Evolutionary conservation across 92 coral and sea anemone species (phyloP), one percentile per base, ranked within the genome.

Genomic region (Zoanthus gigantus): DNA sequence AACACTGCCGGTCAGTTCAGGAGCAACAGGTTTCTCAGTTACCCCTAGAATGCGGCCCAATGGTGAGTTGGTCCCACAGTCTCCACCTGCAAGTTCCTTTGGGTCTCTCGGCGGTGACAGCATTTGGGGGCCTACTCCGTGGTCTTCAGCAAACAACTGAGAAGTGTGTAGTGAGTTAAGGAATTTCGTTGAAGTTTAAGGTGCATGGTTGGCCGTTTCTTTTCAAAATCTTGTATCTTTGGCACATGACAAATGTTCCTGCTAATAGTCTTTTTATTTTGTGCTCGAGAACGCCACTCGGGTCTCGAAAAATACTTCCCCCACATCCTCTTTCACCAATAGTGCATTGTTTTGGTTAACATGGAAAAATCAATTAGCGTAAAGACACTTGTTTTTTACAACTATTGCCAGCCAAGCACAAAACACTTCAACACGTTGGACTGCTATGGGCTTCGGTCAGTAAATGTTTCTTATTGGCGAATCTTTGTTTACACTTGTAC

Each of bases 101-200:
- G 61, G 85, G 23, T 0, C 85, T 47, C 85, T 81, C 74, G 85
- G 85, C 23, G 85, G 74, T 5, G 85, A 52, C 29, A 81, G 74
- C 61, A 81, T 81, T 58, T 81, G 85, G 85, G 75, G 85, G 1
- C 85, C 74, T 11, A 65, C 85, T 81, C 75, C 85, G 1, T 81
- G 85, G 85, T 81, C 85, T 23, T 81, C 85, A 5, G 85, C 85
- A 46, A 81, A 81, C 76, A 81, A 66, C 85, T 81, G 85, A 80
- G 16, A 81, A 65, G 15, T 6, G 18, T 66, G 45, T 44, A 47
- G 75, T 66, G 56, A 44, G 73, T 61, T 18, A 42, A 34, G 18
- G 74, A 80, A 42, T 9, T 4, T 47, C 47, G 45, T 46, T 11
- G 46, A 81, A 81, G 75, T 81, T 73, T 81, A 44, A 63, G 17